Base-by-base conservation (phyloP, 1,140 invertebrate genomes). In the Drosophila tropicalis region DNA sequence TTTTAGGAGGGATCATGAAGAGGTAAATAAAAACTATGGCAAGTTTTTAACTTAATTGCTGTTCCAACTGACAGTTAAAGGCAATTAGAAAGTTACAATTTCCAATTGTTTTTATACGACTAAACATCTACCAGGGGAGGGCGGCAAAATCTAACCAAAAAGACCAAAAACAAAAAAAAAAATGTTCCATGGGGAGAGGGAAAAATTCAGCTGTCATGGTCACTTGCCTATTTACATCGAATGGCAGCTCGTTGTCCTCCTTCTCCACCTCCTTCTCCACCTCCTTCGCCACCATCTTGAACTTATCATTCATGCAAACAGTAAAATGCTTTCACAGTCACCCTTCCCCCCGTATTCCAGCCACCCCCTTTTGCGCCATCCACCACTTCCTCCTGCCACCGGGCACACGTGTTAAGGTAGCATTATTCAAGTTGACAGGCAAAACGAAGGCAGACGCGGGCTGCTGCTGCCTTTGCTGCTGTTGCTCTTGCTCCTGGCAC, bases 231-330 rank as follows among this genome's bases (percentile, higher is more conserved):
- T 12, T 12, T 55, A 36, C 34, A 51, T 51, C 44, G 44, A 10
- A 17, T 51, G 44, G 44, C 44, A 51, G 44, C 44, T 51, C 44
- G 19, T 17, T 36, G 6, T 9, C 15, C n/a, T 36, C 57, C 13
- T 25, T 5, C 10, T 32, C 25, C 10, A 2, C 15, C n/a, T 36
- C 57, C 13, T 25, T 5, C 10, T 32, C 25, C 10, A 2, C 6
- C 60, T 44, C 32, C 62, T 64, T 6, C 12, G 9, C 32, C 15
- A 25, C 66, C 32, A 61, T 39, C 19, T 74, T 41, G 25, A 78
- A 79, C 63, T 78, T 78, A 89, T 87, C 84, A 81, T 73, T 89
- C 77, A 87, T 89, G 80, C 84, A 87, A 87, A 87, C 84, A 87
- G 84, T 80, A 81, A 87, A 87, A 87, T 87, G 84, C 84, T 87